Percentiles rank a stretch among this genome's conserved stretches.
Conservation (phyloP, 1,140 invertebrate genomes). For the Heterodera carotae region DNA sequence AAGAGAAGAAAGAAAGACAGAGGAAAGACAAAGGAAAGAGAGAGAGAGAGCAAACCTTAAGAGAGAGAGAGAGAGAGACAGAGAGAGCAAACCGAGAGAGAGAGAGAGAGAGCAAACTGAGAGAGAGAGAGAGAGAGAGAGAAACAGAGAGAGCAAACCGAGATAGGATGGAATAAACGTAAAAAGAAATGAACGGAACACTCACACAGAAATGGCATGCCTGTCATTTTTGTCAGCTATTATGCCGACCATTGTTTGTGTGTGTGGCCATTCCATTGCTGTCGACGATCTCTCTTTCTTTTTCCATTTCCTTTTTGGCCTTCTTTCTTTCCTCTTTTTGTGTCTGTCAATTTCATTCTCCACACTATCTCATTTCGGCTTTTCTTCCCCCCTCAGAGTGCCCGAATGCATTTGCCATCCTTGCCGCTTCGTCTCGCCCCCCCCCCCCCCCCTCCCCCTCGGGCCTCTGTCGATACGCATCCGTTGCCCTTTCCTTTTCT, state of each 20-base stretch:
- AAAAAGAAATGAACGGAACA: not conserved
- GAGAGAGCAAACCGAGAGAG: not conserved
- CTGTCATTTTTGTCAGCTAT: not conserved
- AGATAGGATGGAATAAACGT: not conserved
- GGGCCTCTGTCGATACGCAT: not conserved
- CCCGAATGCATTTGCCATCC: not conserved
- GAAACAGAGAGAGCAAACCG: not conserved
- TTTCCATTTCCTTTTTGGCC: not conserved
- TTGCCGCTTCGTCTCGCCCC: not conserved
- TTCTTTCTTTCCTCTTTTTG: not conserved
- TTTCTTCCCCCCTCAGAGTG: not conserved
- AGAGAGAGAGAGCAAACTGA: not conserved
- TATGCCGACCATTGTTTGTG: not conserved
- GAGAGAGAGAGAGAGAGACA: not conserved
- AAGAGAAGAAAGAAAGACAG: too few relatives aligned
- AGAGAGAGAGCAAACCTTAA: too few relatives aligned
- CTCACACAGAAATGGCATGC: not conserved
- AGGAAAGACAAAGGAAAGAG: too few relatives aligned
- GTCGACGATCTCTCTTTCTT: not conserved
- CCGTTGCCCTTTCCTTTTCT: not conserved
- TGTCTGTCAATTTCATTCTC: not conserved
- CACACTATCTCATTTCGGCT: not conserved
- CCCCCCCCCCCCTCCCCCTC: too few relatives aligned
- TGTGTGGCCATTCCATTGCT: not conserved
- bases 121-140: not conserved